Percentiles rank a stretch among this genome's conserved stretches.
Conservation (phyloP, 1,140 invertebrate species). For the Frieseomelitta varia region DNA sequence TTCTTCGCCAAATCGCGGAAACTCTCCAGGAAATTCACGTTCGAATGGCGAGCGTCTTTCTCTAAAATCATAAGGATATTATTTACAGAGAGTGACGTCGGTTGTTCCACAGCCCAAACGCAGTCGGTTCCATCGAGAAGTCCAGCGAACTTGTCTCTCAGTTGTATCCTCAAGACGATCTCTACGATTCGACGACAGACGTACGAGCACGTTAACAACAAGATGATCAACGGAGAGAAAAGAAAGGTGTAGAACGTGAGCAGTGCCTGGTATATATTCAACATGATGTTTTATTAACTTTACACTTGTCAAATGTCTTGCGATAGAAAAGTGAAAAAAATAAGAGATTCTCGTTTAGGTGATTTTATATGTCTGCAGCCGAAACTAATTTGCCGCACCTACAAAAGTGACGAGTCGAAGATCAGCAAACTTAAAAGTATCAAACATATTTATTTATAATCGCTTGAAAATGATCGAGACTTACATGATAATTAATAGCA, state of each 20-base stretch:
- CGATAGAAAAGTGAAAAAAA: too few species aligned
- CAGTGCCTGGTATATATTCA: not conserved
- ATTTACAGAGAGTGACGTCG: constrained; percentile 76
- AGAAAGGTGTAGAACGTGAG: constrained; percentile 16
- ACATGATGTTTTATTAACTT: not conserved
- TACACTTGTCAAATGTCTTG: not conserved
- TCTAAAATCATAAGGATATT: constrained; percentile 81
- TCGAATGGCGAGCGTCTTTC: constrained; percentile 59
- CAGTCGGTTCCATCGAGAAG: constrained; percentile 81
- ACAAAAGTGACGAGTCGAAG: not conserved
- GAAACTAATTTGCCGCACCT: not conserved
- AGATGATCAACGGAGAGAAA: constrained; percentile 26
- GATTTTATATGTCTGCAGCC: not conserved
- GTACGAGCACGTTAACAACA: constrained; percentile 25
- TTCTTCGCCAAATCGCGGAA: constrained; percentile 61
- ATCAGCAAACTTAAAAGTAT: not conserved
- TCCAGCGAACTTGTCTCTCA: constrained; percentile 74
- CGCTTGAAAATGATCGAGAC: not conserved
- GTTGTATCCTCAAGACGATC: constrained; percentile 45
- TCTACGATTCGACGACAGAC: constrained; percentile 46
- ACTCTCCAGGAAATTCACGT: constrained; percentile 58
- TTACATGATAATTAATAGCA: constrained; percentile 10
- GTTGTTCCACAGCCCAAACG: constrained; percentile 82
- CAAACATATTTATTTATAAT: not conserved
- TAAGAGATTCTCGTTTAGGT: too few species aligned